Evolutionary conservation across 2,113 vertebrate genomes (phyloP).

Genomic region (Rissa tridactyla): DNA sequence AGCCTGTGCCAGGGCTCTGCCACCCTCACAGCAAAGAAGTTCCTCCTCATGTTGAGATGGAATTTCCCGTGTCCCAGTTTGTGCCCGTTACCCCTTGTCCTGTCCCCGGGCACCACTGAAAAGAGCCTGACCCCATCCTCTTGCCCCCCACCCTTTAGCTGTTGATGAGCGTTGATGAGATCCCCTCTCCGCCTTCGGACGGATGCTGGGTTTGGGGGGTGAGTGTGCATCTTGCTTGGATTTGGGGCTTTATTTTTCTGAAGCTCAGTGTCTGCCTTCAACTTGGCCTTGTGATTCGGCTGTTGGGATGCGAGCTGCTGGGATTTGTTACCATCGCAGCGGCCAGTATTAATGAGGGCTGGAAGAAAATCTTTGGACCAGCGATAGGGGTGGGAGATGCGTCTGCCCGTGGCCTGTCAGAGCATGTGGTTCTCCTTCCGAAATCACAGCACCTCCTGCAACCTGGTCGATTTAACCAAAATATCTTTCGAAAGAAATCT

Average conservation of each 20-base stretch:
- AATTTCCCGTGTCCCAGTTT: background rate
- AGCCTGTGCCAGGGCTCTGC: background rate
- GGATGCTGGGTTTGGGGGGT: background rate
- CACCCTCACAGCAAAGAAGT: background rate
- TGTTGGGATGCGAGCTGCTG: rapidly evolving
- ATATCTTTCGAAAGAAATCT: conserved; percentile 27
- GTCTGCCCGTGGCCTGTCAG: background rate
- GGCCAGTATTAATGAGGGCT: rapidly evolving
- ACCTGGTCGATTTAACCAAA: background rate
- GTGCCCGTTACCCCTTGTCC: background rate
- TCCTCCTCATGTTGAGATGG: background rate
- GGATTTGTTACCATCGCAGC: rapidly evolving
- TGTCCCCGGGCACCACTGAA: background rate
- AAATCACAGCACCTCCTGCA: conserved; percentile 3
- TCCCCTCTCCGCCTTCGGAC: background rate
- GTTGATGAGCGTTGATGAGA: background rate
- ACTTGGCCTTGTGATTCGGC: background rate
- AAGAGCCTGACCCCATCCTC: background rate
- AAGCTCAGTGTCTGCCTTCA: background rate
- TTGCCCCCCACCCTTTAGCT: background rate
- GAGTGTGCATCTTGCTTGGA: rapidly evolving
- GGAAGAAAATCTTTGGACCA: background rate
- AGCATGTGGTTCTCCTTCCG: background rate
- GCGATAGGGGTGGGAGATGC: rapidly evolving
- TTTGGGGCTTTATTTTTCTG: background rate